Percentiles rank a stretch among this genome's conserved stretches.
Conservation (phyloP, 2,888 invertebrate species). For the Branchinecta sandiegonensis region DNA sequence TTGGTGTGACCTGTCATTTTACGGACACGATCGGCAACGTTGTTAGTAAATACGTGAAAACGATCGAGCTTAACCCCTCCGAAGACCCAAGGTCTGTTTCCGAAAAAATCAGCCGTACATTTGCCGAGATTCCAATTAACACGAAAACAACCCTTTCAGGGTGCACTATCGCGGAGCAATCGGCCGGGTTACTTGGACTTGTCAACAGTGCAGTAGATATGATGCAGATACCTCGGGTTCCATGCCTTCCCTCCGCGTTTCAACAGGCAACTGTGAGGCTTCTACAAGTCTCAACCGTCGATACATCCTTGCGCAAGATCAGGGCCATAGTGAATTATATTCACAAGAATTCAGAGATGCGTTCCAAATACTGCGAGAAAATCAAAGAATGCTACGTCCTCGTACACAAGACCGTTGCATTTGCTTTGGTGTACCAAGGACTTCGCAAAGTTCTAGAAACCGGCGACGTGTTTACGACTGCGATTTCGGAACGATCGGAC, state of each 20-base stretch:
- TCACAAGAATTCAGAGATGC: neutral
- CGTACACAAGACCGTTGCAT: neutral
- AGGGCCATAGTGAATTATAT: neutral
- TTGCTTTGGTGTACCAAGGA: neutral
- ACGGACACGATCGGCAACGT: conserved; percentile 21
- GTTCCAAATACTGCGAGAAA: neutral
- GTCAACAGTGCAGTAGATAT: conserved; percentile 17
- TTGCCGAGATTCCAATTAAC: conserved; percentile 19
- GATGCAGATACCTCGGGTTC: conserved; percentile 22
- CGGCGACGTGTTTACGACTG: neutral
- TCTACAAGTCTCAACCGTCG: neutral
- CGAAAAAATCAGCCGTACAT: conserved; percentile 19
- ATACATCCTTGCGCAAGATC: neutral
- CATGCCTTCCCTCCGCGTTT: conserved; percentile 22
- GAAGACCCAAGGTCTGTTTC: conserved; percentile 18
- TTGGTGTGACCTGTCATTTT: conserved; percentile 22
- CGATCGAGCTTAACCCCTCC: conserved; percentile 20
- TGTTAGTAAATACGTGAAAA: conserved; percentile 21
- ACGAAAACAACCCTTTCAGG: conserved; percentile 20
- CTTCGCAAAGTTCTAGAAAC: neutral
- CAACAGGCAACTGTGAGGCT: conserved; percentile 22
- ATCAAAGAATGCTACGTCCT: conserved; percentile 10
- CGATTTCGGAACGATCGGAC: neutral
- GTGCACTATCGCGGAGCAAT: conserved; percentile 22
- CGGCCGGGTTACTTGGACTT: conserved; percentile 17